Percentiles rank a stretch among this genome's conserved stretches.
Evolutionary conservation across 2,797 vertebrate species (phyloP).

Genomic region (Channallabes apus): DNA sequence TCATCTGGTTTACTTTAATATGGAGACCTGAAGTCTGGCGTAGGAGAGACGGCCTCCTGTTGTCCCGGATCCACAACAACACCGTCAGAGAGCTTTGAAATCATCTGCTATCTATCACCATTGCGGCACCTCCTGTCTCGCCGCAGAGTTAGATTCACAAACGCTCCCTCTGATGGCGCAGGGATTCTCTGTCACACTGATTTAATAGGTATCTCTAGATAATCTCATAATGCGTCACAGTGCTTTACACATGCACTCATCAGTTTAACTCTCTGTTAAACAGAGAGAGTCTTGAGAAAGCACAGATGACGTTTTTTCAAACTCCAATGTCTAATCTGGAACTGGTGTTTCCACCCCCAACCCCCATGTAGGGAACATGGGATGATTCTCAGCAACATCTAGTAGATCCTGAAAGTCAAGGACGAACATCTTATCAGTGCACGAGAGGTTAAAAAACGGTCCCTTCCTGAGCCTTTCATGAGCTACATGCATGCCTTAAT

Average conservation of each 20-base stretch:
- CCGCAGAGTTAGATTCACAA: slow-evolving; percentile 6
- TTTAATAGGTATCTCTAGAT: background rate
- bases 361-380: too few relatives aligned
- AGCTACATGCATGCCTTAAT: slow-evolving; percentile 62
- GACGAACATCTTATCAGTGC: background rate
- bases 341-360: background rate
- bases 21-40: slow-evolving; percentile 59
- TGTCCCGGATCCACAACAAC: slow-evolving; percentile 48
- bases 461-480: slow-evolving; percentile 18
- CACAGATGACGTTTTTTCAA: background rate
- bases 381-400: background rate
- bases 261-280: background rate
- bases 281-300: background rate
- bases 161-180: background rate
- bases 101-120: slow-evolving; percentile 41
- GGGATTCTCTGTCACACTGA: background rate
- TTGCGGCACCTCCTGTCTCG: slow-evolving; percentile 25
- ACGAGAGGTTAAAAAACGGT: background rate
- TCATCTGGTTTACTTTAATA: slow-evolving; percentile 64
- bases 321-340: background rate
- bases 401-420: background rate
- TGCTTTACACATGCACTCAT: background rate
- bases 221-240: slow-evolving; percentile 10
- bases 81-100: slow-evolving; percentile 34
- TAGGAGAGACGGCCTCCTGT: slow-evolving; percentile 37